Evolutionary conservation across 2,797 vertebrate species (phyloP).

Genomic region (Gallinago solitaria): DNA sequence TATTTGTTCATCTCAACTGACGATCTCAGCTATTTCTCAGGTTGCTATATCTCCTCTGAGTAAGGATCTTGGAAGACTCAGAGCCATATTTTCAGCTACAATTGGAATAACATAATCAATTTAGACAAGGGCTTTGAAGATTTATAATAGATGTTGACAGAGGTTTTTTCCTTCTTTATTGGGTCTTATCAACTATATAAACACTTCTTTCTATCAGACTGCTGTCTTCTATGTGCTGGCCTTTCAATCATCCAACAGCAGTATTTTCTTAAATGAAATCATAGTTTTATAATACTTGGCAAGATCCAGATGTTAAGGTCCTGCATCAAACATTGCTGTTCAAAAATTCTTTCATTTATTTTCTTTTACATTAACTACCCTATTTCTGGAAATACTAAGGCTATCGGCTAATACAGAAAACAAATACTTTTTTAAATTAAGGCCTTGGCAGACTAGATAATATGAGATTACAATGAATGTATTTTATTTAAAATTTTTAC

Average conservation of each 20-base stretch:
- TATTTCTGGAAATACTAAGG: background rate
- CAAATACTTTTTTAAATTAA: background rate
- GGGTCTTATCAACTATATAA: background rate
- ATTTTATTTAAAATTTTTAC: background rate
- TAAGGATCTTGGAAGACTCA: background rate
- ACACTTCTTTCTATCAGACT: background rate
- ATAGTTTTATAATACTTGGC: background rate
- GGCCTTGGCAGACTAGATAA: background rate
- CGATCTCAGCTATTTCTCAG: background rate
- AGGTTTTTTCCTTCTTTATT: background rate
- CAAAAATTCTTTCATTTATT: background rate
- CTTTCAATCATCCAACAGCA: background rate
- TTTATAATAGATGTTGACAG: background rate
- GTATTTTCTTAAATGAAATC: background rate
- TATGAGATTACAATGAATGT: background rate
- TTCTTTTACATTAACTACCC: background rate
- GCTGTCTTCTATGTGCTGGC: background rate
- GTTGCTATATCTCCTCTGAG: background rate
- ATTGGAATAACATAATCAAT: background rate
- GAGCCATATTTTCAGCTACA: background rate
- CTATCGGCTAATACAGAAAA: background rate
- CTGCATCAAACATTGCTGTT: background rate
- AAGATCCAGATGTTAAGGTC: background rate
- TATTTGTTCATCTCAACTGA: background rate
- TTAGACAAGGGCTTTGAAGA: constrained; percentile 8